Evolutionary conservation across 1,140 invertebrate species (phyloP).

Genomic region (Andrena cerasifolii): DNA sequence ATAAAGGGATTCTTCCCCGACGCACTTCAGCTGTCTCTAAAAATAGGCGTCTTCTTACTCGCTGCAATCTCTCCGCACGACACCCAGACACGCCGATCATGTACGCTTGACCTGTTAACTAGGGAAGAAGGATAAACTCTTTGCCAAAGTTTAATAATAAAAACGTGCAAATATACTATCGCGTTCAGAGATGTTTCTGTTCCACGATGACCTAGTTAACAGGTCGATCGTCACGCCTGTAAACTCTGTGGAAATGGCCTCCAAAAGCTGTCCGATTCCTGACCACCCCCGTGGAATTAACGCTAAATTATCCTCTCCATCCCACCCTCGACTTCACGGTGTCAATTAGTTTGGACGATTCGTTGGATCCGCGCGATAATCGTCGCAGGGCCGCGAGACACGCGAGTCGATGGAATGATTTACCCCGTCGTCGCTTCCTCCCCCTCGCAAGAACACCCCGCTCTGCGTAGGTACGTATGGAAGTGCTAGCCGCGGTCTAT

Average conservation of each 20-base stretch:
- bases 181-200: no score
- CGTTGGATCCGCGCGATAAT: background rate
- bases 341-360: background rate
- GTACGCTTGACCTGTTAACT: no score
- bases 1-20: background rate
- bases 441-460: background rate
- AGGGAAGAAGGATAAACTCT: no score
- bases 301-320: background rate
- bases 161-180: no score
- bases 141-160: no score
- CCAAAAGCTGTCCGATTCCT: background rate
- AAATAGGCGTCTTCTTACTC: no score
- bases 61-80: background rate
- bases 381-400: background rate
- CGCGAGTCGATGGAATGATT: background rate
- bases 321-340: background rate
- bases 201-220: no score
- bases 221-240: background rate
- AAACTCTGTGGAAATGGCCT: background rate
- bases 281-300: background rate
- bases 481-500: constrained; percentile 11
- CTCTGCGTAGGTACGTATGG: background rate
- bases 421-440: background rate
- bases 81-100: background rate
- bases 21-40: no score